phyloP scores from a whole-genome alignment of 1,140 invertebrate genomes.

The Ceratosolen fusciceps region DNA sequence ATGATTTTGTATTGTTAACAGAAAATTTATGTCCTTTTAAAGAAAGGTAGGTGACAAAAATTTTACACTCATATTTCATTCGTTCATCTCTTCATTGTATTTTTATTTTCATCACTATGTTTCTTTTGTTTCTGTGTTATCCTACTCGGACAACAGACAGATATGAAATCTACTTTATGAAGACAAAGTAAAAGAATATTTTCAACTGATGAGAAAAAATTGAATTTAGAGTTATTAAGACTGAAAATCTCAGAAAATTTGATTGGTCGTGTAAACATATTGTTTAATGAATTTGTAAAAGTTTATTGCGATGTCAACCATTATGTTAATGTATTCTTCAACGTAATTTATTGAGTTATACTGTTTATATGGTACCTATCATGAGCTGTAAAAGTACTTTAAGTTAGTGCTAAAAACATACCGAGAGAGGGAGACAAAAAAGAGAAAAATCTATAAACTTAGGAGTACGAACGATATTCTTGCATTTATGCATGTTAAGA shows the following conservation, averaged over 20 bases:
- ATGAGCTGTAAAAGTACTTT: neutral
- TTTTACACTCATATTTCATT: constrained; percentile 37
- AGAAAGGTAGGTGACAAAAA: constrained; percentile 44
- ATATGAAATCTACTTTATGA: neutral
- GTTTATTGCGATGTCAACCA: neutral
- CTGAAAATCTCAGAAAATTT: neutral
- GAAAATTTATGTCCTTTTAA: constrained; percentile 21
- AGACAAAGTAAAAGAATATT: neutral
- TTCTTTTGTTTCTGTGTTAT: neutral
- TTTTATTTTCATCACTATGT: constrained; percentile 22
- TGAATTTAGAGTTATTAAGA: neutral
- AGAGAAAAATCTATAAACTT: too few relatives aligned
- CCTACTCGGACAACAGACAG: neutral
- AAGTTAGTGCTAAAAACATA: neutral
- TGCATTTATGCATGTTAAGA: neutral
- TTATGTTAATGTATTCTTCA: neutral
- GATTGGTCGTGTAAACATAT: neutral
- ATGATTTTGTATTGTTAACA: constrained; percentile 38
- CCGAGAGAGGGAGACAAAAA: too few relatives aligned
- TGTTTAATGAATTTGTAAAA: neutral
- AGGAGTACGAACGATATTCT: neutral
- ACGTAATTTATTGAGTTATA: neutral
- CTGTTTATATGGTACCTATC: neutral
- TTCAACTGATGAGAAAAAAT: neutral
- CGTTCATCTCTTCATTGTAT: constrained; percentile 27